Conservation (phyloP, 2,113 vertebrate genomes). For the Elgaria multicarinata region DNA sequence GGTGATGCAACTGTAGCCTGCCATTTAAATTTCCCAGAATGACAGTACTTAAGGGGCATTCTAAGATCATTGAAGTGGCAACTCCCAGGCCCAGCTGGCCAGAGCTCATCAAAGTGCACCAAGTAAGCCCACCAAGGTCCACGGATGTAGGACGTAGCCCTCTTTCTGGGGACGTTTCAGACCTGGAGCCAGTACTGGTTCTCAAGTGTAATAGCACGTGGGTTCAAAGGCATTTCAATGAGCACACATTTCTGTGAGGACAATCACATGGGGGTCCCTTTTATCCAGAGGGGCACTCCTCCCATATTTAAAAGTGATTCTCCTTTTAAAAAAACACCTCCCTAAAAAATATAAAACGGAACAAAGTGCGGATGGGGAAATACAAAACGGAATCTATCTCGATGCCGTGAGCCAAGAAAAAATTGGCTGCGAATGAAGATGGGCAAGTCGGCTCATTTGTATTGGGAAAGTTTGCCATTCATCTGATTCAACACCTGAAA, state of each 20-base stretch:
- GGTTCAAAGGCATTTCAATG: background rate
- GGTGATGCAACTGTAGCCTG: background rate
- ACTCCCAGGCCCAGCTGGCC: background rate
- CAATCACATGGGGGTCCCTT: background rate
- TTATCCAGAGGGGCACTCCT: background rate
- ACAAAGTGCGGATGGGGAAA: constrained; percentile 12
- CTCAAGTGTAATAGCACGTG: too few species aligned
- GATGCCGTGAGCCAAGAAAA: constrained; percentile 10
- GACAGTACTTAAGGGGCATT: background rate
- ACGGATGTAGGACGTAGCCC: background rate
- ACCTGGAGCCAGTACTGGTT: background rate
- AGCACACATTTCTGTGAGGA: background rate
- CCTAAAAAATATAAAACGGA: background rate
- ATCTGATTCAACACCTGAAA: constrained; percentile 44
- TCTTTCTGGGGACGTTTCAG: background rate
- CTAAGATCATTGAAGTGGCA: background rate
- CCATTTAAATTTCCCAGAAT: background rate
- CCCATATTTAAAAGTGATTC: too few species aligned
- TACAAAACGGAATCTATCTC: constrained; percentile 25
- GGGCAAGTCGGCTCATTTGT: constrained; percentile 41
- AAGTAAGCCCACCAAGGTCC: background rate
- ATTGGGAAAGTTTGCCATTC: constrained; percentile 36
- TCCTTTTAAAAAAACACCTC: background rate
- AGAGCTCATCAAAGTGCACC: background rate
- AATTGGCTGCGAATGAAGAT: constrained; percentile 42